Base-by-base conservation (phyloP, 2,797 vertebrate genomes). In the Ibycter americanus region DNA sequence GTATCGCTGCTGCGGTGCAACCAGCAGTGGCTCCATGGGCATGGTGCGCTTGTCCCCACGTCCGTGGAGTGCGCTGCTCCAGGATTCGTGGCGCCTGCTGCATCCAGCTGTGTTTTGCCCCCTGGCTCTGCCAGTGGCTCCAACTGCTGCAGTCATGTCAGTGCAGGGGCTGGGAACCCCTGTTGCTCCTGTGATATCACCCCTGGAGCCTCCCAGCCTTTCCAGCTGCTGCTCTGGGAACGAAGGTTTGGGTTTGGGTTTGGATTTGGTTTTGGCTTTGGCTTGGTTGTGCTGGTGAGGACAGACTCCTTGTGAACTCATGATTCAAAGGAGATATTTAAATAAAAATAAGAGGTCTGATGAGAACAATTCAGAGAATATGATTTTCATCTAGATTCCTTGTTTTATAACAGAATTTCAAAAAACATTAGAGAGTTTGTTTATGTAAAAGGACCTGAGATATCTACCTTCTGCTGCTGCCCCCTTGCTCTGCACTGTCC, bases 11-110 rank as follows among this genome's bases (percentile, higher is more conserved):
- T 0, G 7, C 1, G 0, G 79, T 5, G 15, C 1, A 5, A 26
- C 12, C 36, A 15, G 55, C 49, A 27, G 16, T 6, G 4, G 25
- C 29, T 47, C 66, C 49, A 2, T 9, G 44, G 14, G 12, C 4
- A 4, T 1, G 4, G 18, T 2, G 3, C 1, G 3, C 12, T 12
- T 5, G 0, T 34, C 47, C 17, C 47, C 2, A 6, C 1, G 11
- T 55, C 47, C 4, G 12, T 40, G 1, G 38, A 26, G 51, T 21
- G 18, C 0, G 3, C 44, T 14, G 46, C n/a, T 20, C 23, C 0
- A 1, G 22, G 51, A 20, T 40, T 54, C 15, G 42, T 5, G 12
- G 38, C 1, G 1, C 44, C 22, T 1, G 8, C 42, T 44, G 42
- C 42, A 18, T 44, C 17, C 42, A 44, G 42, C 42, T 44, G 42